Percentiles rank a stretch among this genome's conserved stretches.
Conservation (phyloP, 2,797 vertebrate genomes). For the Geotria australis region DNA sequence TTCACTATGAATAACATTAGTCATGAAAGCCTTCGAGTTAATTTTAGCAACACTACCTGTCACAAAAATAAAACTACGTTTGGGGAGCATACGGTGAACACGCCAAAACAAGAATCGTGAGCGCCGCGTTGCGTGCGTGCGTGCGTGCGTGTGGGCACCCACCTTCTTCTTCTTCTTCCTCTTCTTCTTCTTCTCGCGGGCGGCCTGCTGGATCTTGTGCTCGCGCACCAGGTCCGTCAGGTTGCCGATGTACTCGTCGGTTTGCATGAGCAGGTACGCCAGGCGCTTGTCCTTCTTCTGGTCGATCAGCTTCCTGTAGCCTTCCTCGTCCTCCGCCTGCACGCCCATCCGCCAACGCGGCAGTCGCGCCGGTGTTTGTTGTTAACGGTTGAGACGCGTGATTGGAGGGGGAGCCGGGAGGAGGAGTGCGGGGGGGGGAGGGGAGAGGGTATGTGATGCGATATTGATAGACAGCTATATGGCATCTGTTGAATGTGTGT, state of each 20-base stretch:
- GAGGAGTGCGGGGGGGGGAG: neutral
- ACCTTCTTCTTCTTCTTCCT: constrained; percentile 65
- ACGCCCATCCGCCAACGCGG: neutral
- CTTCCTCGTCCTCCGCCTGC: constrained; percentile 88
- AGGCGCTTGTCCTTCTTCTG: constrained; percentile 35
- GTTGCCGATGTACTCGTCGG: constrained; percentile 36
- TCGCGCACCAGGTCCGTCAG: constrained; percentile 67
- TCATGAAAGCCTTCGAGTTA: too few species aligned
- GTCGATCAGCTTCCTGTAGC: constrained; percentile 51
- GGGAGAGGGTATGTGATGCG: neutral
- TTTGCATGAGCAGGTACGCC: constrained; percentile 31
- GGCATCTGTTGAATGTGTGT: neutral
- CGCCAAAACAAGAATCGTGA: too few species aligned
- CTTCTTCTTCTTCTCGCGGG: constrained; percentile 77
- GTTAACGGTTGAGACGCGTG: too few species aligned
- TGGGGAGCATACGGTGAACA: too few species aligned
- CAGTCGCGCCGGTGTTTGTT: too few species aligned
- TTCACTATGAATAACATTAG: too few species aligned
- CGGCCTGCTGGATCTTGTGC: constrained; percentile 84
- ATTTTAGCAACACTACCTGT: too few species aligned
- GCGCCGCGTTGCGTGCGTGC: too few species aligned
- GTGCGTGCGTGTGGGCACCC: constrained; percentile 2
- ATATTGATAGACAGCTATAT: neutral
- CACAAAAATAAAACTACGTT: too few species aligned
- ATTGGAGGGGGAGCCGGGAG: neutral